Conservation (phyloP, 2,113 vertebrate genomes). For the Percopsis transmontana region DNA sequence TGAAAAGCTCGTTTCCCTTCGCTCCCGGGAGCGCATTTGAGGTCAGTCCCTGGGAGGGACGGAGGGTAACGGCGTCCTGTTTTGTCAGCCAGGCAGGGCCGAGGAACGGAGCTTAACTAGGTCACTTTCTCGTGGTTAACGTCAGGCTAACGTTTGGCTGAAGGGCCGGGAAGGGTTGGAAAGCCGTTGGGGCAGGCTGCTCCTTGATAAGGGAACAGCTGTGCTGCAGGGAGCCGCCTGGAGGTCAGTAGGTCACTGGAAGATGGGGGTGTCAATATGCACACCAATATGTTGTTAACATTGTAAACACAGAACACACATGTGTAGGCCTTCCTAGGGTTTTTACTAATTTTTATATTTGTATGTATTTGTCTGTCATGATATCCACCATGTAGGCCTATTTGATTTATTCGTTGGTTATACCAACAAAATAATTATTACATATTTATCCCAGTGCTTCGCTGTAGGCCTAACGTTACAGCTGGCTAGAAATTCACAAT, state of each 20-base stretch:
- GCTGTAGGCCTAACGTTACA: no score
- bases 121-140: conserved; percentile 58
- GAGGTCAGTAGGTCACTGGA: conserved; percentile 64
- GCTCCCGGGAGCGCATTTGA: conserved; percentile 75
- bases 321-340: not conserved
- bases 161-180: conserved; percentile 68
- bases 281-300: not conserved
- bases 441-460: no score
- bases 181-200: conserved; percentile 57
- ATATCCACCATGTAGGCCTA: not conserved
- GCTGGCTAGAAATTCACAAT: no score
- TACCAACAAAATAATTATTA: no score
- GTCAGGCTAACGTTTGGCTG: conserved; percentile 62
- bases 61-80: not conserved
- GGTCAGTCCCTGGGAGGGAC: conserved; percentile 52
- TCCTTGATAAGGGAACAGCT: conserved; percentile 64
- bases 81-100: not conserved
- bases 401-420: not conserved
- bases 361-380: not conserved
- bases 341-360: not conserved
- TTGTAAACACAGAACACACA: no score
- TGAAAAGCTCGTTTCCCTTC: conserved; percentile 75
- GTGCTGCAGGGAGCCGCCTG: conserved; percentile 57
- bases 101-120: conserved; percentile 38
- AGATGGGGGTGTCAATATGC: not conserved